These are phyloP conservation scores for Amphimallon solstitiale DNA, from an alignment of 2,888 invertebrate genomes.

Conservation along the genomic window DNA sequence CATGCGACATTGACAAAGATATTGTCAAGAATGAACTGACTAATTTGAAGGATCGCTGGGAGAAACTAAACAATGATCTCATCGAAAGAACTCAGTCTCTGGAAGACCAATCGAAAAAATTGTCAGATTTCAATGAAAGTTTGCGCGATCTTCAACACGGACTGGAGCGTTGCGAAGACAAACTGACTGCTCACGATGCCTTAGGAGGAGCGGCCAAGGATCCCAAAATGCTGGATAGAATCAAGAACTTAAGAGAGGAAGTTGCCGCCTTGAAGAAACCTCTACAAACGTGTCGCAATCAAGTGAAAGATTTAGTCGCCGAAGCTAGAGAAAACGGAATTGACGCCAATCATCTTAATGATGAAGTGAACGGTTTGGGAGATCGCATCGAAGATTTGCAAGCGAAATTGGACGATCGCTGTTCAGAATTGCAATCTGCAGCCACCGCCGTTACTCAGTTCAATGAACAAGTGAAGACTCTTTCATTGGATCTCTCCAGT, in stretches of 20 bases:
- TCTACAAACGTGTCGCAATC: conserved; percentile 65
- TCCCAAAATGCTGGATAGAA: conserved; percentile 84
- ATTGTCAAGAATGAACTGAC: conserved; percentile 84
- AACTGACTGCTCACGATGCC: conserved; percentile 79
- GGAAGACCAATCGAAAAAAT: conserved; percentile 83
- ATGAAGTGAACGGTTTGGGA: conserved; percentile 80
- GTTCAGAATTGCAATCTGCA: conserved; percentile 83
- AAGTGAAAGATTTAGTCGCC: conserved; percentile 80
- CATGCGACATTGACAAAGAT: conserved; percentile 92
- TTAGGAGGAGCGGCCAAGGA: conserved; percentile 81
- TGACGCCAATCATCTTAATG: conserved; percentile 80
- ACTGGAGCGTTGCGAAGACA: conserved; percentile 89
- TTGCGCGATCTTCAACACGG: conserved; percentile 86
- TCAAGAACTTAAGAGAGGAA: conserved; percentile 86
- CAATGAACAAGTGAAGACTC: conserved; percentile 85
- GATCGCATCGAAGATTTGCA: conserved; percentile 82
- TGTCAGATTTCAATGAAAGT: conserved; percentile 87
- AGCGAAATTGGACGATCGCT: conserved; percentile 80
- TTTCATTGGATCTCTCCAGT: conserved; percentile 79
- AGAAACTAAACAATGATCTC: conserved; percentile 86
- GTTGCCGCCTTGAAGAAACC: conserved; percentile 81
- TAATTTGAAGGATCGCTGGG: conserved; percentile 89
- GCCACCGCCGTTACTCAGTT: conserved; percentile 88
- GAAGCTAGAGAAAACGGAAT: conserved; percentile 80
- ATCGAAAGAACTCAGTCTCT: conserved; percentile 80